Base-by-base conservation (phyloP, 2,888 invertebrate genomes). In the Lasioglossum leucozonium region DNA sequence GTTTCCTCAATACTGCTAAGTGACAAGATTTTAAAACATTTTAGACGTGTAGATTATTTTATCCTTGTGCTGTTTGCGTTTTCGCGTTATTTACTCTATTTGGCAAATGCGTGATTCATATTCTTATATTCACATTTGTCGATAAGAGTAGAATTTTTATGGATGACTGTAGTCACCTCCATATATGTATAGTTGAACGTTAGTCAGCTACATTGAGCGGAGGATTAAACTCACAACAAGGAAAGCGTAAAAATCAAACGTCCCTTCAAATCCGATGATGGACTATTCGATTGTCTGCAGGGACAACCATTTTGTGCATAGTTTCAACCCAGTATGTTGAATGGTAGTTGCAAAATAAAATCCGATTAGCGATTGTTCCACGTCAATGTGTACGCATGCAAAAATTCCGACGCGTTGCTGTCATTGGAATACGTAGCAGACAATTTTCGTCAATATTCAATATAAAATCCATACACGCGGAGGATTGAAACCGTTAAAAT, bases 301-400 rank as follows among this genome's bases (percentile, higher is more conserved):
- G 22, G 3, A n/a, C n/a, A 55, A n/a, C 10, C 55, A 55, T n/a
- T 55, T 55, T 4, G 44, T 44, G 44, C 44, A 13, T 44, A 44
- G 44, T 4, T 44, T 44, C 44, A 44, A 44, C 16, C 16, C 44
- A 0, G 44, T 44, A 42, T 44, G 11, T 44, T 13, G 44, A 44
- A 44, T 3, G 44, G n/a, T 11, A 11, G 11, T 55, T 55, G n/a
- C 55, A n/a, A 55, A 10, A n/a, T n/a, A n/a, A 55, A 55, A 55
- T 55, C 55, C n/a, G n/a, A 55, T 55, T 55, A n/a, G 55, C 55
- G 55, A 55, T n/a, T n/a, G n/a, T 55, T 55, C 55, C n/a, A 22
- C n/a, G 55, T 4, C 55, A 55, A 22, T n/a, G 55, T 55, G n/a
- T 55, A 4, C 55, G 55, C 55, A n/a, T 55, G 55, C n/a, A n/a